Conservation (phyloP, 2,113 vertebrate genomes). For the Glaucomys volans region DNA sequence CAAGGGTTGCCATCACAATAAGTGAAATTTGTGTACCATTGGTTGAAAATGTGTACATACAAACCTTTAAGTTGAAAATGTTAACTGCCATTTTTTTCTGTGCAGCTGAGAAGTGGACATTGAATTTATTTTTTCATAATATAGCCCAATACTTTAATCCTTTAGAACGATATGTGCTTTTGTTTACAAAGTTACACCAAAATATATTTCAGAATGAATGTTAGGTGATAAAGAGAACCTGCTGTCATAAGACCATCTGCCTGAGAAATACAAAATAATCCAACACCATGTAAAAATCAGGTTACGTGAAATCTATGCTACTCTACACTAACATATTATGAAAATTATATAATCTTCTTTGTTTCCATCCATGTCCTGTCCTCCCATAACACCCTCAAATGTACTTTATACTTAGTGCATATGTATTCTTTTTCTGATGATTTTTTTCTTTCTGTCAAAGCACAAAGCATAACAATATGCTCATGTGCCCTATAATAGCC, state of each 20-base stretch:
- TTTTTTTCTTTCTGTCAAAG: conserved; percentile 39
- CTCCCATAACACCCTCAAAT: background rate
- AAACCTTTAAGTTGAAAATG: conserved; percentile 53
- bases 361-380: background rate
- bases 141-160: conserved; percentile 36
- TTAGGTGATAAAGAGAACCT: conserved; percentile 17
- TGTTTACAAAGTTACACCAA: conserved; percentile 45
- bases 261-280: conserved; percentile 12
- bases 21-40: conserved; percentile 17
- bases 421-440: background rate
- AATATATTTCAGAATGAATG: conserved; percentile 30
- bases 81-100: background rate
- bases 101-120: background rate
- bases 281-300: conserved; percentile 45
- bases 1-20: background rate
- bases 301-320: background rate
- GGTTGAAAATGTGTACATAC: conserved; percentile 33
- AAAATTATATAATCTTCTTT: conserved; percentile 56
- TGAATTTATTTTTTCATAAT: conserved; percentile 31
- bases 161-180: conserved; percentile 1
- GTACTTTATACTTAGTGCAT: background rate
- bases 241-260: conserved; percentile 36
- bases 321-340: background rate
- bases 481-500: background rate
- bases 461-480: background rate